These are phyloP conservation scores for Papilio xuthus DNA, from an alignment of 1,140 invertebrate genomes.

Conservation along the genomic window DNA sequence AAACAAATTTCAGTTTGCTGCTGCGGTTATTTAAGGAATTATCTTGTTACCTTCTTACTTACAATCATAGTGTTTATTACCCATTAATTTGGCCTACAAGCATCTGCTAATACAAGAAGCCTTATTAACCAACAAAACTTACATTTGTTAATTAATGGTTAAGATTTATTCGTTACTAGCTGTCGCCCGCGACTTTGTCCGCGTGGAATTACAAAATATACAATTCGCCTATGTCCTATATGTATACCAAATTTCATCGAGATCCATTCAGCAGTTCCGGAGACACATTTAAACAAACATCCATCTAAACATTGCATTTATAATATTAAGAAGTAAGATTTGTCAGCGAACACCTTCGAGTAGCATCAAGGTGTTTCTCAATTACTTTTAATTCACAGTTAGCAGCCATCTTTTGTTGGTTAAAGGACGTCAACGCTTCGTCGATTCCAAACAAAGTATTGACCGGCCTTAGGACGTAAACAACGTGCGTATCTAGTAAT, in stretches of 20 bases:
- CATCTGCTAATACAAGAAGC: not conserved
- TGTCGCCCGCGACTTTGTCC: too few species aligned
- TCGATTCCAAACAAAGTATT: constrained; percentile 1
- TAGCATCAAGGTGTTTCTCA: not conserved
- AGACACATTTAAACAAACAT: too few species aligned
- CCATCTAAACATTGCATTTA: too few species aligned
- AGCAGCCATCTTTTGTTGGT: not conserved
- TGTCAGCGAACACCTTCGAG: not conserved
- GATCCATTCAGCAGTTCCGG: too few species aligned
- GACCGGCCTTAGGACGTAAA: not conserved
- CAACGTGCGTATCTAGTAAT: not conserved
- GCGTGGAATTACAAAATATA: too few species aligned
- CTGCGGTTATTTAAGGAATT: not conserved
- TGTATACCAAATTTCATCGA: too few species aligned
- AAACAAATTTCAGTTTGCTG: not conserved
- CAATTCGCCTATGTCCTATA: too few species aligned
- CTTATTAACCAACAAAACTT: too few species aligned
- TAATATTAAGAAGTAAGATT: too few species aligned
- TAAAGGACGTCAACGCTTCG: not conserved
- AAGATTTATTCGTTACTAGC: too few species aligned
- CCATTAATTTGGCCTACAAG: not conserved
- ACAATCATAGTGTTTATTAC: not conserved
- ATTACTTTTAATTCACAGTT: not conserved
- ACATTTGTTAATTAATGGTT: too few species aligned
- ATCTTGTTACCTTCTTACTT: not conserved